Evolutionary conservation across 2,888 invertebrate genomes (phyloP).

Genomic region (Rhorus exstirpatorius): DNA sequence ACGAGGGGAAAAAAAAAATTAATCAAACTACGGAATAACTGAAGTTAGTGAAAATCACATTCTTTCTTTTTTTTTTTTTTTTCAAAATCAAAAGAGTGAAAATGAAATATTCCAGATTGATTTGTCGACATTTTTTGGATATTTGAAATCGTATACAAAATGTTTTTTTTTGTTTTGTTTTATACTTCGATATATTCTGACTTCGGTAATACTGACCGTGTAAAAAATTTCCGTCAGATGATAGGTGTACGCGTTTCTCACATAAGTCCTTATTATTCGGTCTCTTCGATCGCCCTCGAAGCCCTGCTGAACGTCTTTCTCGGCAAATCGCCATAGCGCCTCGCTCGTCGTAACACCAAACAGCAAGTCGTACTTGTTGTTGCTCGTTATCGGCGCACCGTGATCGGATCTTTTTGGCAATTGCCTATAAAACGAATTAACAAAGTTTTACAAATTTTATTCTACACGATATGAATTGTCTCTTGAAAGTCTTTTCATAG

Average conservation of each 20-base stretch:
- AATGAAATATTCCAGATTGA: no score
- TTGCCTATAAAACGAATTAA: constrained; percentile 76
- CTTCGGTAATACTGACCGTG: constrained; percentile 93
- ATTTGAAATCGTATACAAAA: no score
- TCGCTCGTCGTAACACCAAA: constrained; percentile 97
- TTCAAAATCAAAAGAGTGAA: no score
- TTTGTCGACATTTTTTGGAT: no score
- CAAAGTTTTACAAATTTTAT: constrained; percentile 12
- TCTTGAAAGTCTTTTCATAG: no score
- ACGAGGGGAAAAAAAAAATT: no score
- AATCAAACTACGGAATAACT: no score
- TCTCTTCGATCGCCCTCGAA: constrained; percentile 96
- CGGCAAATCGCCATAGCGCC: constrained; percentile 96
- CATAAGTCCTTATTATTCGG: constrained; percentile 95
- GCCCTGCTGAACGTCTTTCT: constrained; percentile 93
- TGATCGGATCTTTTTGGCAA: constrained; percentile 82
- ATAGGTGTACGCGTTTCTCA: constrained; percentile 97
- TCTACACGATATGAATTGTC: no score
- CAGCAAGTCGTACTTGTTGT: constrained; percentile 92
- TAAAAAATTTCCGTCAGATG: constrained; percentile 98
- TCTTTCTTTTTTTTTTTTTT: no score
- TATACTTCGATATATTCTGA: no score
- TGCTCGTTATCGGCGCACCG: constrained; percentile 84
- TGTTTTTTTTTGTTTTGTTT: no score
- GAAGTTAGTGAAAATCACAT: no score